A percentile compares a stretch with the other conserved stretches of the same genome.
Evolutionary conservation across 2,888 invertebrate species (phyloP).

Genomic region (Stenolophus ochropezus): DNA sequence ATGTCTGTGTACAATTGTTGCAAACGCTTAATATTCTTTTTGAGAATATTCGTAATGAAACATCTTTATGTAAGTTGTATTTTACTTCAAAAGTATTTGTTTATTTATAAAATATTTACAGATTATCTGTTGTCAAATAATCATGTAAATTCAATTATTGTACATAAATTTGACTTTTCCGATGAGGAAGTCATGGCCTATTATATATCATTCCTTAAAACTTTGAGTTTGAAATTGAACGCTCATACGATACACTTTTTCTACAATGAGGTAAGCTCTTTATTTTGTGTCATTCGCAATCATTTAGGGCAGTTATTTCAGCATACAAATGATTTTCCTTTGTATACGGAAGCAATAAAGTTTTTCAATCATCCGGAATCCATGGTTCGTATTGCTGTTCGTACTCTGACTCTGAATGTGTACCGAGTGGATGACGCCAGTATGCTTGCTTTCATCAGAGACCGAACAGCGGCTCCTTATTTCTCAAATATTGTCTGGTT

Average conservation of each 20-base stretch:
- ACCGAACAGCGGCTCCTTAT: constrained; percentile 97
- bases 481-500: constrained; percentile 99
- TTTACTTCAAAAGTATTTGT: constrained; percentile 14
- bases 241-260: constrained; percentile 99
- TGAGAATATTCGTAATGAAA: constrained; percentile 99
- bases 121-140: constrained; percentile 99
- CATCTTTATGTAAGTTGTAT: constrained; percentile 93
- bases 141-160: constrained; percentile 99
- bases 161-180: constrained; percentile 99
- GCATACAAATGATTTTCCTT: constrained; percentile 98
- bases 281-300: no score
- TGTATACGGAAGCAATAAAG: constrained; percentile 99
- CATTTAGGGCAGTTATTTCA: constrained; percentile 70
- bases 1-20: constrained; percentile 97
- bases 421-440: constrained; percentile 95
- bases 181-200: constrained; percentile 99
- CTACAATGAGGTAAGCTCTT: constrained; percentile 97
- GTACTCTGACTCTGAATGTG: constrained; percentile 97
- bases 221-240: constrained; percentile 97
- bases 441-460: constrained; percentile 96
- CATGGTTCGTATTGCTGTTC: constrained; percentile 99
- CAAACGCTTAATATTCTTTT: constrained; percentile 99
- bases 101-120: constrained; percentile 74
- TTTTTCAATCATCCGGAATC: constrained; percentile 99
- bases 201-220: constrained; percentile 99